Evolutionary conservation across 2,888 invertebrate species (phyloP), one percentile per base, ranked within the genome.

Genomic region (Spatulosminthurus flaviceps): DNA sequence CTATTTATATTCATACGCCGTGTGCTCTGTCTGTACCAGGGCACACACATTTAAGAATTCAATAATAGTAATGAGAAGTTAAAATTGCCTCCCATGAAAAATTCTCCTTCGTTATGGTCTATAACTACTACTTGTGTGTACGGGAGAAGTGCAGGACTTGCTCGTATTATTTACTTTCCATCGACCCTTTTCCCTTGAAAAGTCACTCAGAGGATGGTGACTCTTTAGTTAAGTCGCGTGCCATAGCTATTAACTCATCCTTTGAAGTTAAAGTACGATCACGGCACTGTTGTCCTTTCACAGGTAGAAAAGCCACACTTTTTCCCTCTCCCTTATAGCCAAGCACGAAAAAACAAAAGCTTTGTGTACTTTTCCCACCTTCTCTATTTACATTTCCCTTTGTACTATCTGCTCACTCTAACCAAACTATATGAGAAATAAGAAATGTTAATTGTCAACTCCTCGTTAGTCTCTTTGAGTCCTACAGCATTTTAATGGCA

Each of bases 191-290:
- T 51, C 9, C 16, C 51, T 51, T 13, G 16, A 51, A 51, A 51
- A 51, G 51, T 51, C 51, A 51, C 19, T 11, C 51, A 13, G 51
- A 19, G 19, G 21, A 41, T 29, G 75, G 24, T 34, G 22, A 41
- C 64, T 24, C 34, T 22, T 16, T 16, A 34, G 70, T 51, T 2
- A 16, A 51, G 51, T 43, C 77, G 51, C 77, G 77, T 77, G 77
- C 70, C 77, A 77, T 71, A 60, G 70, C 77, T 77, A 77, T 77
- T 77, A 77, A 77, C 77, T 77, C 77, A 19, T 77, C 11, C 29
- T 77, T 51, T 51, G 51, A n/a, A 51, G 51, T 51, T 19, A 51
- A 51, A 19, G 5, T 11, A 51, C 9, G 51, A 70, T 4, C 70
- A 7, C 7, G 70, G 29, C 29, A 7, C 26, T 70, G 70, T 34